phyloP scores from a whole-genome alignment of 64 coral and sea anemone species.

The Stichodactyla mertensii region DNA sequence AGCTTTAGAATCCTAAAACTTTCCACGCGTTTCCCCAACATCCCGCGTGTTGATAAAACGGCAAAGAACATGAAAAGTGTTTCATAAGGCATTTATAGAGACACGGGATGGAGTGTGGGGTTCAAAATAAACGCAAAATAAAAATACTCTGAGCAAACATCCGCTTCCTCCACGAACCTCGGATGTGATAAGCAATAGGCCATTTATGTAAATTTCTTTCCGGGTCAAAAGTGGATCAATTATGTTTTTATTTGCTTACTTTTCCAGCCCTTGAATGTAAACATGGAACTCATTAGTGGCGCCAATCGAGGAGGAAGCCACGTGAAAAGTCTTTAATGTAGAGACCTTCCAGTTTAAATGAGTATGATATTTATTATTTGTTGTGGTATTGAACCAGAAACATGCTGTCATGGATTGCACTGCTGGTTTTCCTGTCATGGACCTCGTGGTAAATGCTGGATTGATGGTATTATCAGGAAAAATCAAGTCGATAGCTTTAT shows the following conservation, averaged over 20 bases:
- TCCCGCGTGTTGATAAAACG: too few species aligned
- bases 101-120: too few species aligned
- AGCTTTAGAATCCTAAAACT: too few species aligned
- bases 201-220: too few species aligned
- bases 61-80: too few species aligned
- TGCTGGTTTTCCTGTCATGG: neutral
- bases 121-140: too few species aligned
- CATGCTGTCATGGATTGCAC: neutral
- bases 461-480: neutral
- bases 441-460: neutral
- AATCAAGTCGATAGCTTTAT: neutral
- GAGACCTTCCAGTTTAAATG: neutral
- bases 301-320: neutral
- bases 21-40: too few species aligned
- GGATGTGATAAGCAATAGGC: too few species aligned
- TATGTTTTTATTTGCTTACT: neutral
- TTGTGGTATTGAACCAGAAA: conserved; percentile 4
- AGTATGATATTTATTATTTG: neutral
- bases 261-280: neutral
- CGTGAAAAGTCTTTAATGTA: neutral
- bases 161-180: too few species aligned
- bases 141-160: too few species aligned
- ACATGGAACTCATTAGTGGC: neutral
- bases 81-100: too few species aligned
- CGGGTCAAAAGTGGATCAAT: too few species aligned